phyloP scores from a whole-genome alignment of 2,113 vertebrate species.

The Campylomormyrus numenius region DNA sequence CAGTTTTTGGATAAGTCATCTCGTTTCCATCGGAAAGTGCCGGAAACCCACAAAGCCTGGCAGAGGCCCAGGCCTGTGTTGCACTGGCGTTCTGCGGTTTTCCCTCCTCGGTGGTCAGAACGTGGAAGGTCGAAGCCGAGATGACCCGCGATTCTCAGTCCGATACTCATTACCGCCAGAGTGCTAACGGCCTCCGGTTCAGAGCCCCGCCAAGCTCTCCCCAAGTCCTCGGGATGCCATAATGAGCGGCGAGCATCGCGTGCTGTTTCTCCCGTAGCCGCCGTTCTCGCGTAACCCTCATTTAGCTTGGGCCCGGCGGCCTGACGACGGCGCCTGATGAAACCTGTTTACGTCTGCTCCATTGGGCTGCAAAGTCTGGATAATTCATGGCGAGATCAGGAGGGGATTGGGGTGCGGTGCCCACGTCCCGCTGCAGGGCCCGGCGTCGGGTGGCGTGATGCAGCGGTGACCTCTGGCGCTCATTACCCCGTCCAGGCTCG shows the following conservation, averaged over 20 bases:
- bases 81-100: neutral
- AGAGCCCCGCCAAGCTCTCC: neutral
- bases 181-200: neutral
- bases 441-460: neutral
- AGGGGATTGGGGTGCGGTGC: neutral
- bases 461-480: slow-evolving; percentile 22
- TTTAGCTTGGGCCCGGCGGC: neutral
- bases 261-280: neutral
- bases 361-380: neutral
- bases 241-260: neutral
- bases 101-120: neutral
- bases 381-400: neutral
- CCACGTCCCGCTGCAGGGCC: neutral
- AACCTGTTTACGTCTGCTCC: neutral
- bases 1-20: neutral
- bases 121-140: neutral
- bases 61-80: neutral
- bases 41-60: neutral
- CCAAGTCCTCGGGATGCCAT: neutral
- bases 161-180: neutral
- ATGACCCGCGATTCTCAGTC: neutral
- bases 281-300: neutral
- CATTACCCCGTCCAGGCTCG: slow-evolving; percentile 44
- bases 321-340: neutral
- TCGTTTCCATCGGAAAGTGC: neutral